These are phyloP conservation scores for Hecatera dysodea DNA, from an alignment of 2,888 invertebrate genomes.

Conservation along the genomic window DNA sequence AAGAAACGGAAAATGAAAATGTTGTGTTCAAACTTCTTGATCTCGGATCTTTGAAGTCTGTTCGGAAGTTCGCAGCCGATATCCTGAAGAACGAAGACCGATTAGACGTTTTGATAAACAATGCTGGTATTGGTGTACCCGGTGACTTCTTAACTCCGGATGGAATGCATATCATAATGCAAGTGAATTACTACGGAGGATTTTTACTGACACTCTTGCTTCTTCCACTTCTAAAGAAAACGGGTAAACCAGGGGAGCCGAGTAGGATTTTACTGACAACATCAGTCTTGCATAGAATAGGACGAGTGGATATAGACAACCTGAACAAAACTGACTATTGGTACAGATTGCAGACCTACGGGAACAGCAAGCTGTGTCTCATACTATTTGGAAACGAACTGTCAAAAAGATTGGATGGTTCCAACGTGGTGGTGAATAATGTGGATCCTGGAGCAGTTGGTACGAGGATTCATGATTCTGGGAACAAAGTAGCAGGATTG, in stretches of 20 bases:
- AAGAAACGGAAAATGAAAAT: slow-evolving; percentile 92
- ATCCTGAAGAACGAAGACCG: slow-evolving; percentile 92
- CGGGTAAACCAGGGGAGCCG: slow-evolving; percentile 86
- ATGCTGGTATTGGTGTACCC: slow-evolving; percentile 93
- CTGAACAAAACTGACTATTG: slow-evolving; percentile 88
- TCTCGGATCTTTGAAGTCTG: slow-evolving; percentile 93
- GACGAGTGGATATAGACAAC: slow-evolving; percentile 92
- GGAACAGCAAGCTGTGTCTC: slow-evolving; percentile 93
- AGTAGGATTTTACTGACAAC: slow-evolving; percentile 94
- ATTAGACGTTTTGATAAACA: slow-evolving; percentile 96
- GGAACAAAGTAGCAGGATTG: slow-evolving; percentile 81
- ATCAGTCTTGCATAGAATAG: slow-evolving; percentile 92
- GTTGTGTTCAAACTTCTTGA: slow-evolving; percentile 93
- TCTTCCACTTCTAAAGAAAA: slow-evolving; percentile 93
- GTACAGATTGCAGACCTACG: slow-evolving; percentile 87
- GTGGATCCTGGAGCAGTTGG: slow-evolving; percentile 96
- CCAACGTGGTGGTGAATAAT: slow-evolving; percentile 94
- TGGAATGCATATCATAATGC: slow-evolving; percentile 96
- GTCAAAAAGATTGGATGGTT: slow-evolving; percentile 91
- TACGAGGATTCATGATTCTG: slow-evolving; percentile 92
- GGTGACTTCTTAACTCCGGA: slow-evolving; percentile 92
- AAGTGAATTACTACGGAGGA: slow-evolving; percentile 97
- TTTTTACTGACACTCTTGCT: slow-evolving; percentile 97
- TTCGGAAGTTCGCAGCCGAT: slow-evolving; percentile 94
- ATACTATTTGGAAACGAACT: slow-evolving; percentile 93